Conservation (phyloP, 2,113 vertebrate genomes). For the Aptenodytes forsteri region DNA sequence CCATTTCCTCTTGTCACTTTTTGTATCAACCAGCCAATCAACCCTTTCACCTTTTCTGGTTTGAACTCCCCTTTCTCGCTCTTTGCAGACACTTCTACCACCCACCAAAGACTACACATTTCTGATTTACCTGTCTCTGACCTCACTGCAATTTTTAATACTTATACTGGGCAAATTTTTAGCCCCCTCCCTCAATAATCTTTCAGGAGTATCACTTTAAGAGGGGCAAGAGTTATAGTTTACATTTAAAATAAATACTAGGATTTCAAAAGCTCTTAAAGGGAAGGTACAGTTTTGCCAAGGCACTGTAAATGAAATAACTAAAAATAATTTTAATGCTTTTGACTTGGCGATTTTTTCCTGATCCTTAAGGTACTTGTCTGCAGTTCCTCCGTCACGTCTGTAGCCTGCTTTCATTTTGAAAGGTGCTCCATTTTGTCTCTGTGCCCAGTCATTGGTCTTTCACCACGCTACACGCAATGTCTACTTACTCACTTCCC, state of each 20-base stretch:
- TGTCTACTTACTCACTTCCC: not conserved
- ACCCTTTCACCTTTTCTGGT: not conserved
- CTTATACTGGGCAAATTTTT: not conserved
- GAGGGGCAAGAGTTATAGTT: not conserved
- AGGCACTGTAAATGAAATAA: not conserved
- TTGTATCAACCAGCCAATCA: not conserved
- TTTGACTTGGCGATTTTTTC: not conserved
- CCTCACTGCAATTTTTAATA: not conserved
- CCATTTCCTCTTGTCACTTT: not conserved
- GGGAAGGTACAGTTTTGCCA: not conserved
- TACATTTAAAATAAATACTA: not conserved
- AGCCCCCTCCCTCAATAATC: not conserved
- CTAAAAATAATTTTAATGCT: not conserved
- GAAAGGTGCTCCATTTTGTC: not conserved
- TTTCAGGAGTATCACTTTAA: not conserved
- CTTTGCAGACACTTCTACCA: not conserved
- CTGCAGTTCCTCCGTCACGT: not conserved
- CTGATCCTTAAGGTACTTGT: not conserved
- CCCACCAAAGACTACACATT: not conserved
- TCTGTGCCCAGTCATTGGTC: not conserved
- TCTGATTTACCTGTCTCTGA: not conserved
- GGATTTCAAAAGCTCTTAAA: not conserved
- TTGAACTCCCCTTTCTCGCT: not conserved
- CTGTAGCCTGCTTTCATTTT: not conserved
- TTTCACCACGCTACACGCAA: rapidly evolving